Conservation (phyloP, 2,888 invertebrate species). For the Mythimna ferrago region DNA sequence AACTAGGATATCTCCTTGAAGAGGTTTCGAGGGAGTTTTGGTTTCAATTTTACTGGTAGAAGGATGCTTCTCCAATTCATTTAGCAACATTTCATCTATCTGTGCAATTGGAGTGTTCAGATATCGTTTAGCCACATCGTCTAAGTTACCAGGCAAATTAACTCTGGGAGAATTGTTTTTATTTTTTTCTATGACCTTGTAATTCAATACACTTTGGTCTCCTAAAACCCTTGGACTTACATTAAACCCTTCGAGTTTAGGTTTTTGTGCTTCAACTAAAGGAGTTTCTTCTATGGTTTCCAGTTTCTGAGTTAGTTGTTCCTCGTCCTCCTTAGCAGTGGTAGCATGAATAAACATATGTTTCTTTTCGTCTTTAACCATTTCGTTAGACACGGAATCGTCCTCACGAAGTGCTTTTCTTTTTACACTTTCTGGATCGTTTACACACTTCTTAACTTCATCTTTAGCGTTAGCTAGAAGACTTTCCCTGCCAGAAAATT, state of each 20-base stretch:
- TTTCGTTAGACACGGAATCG: not conserved
- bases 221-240: constrained; percentile 68
- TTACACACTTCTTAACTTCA: not conserved
- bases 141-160: constrained; percentile 43
- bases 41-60: constrained; percentile 1
- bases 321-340: constrained; percentile 69
- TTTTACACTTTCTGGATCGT: not conserved
- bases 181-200: not conserved
- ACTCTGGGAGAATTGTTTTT: not conserved
- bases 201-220: constrained; percentile 1
- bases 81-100: constrained; percentile 69
- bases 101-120: constrained; percentile 63
- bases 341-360: constrained; percentile 54
- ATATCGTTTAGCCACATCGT: constrained; percentile 70
- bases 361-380: not conserved
- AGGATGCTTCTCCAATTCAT: constrained; percentile 69
- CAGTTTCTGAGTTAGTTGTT: constrained; percentile 74
- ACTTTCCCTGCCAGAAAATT: not conserved
- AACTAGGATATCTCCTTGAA: constrained; percentile 14
- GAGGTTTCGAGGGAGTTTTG: not conserved
- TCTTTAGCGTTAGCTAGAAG: not conserved
- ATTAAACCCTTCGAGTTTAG: constrained; percentile 71
- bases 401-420: not conserved
- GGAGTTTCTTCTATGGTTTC: constrained; percentile 76
- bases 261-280: constrained; percentile 70